A percentile compares a stretch with the other conserved stretches of the same genome.
Conservation (phyloP, 30 jellyfish, hydroid and myxozoan species). For the Morbakka virulenta region DNA sequence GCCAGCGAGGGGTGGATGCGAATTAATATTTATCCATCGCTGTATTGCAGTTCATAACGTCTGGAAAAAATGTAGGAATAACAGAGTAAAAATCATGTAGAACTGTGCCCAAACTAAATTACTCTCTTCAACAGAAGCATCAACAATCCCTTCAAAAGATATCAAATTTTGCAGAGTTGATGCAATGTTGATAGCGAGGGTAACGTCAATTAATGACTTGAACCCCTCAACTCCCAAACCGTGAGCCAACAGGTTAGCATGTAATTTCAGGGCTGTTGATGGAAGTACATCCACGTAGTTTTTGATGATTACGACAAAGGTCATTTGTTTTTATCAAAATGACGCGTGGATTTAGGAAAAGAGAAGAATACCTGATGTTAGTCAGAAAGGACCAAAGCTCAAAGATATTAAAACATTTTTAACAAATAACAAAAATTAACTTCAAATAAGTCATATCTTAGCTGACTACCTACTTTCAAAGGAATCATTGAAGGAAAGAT, state of each 20-base stretch:
- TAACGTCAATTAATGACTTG: too few relatives aligned
- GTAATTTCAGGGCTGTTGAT: slow-evolving; percentile 24
- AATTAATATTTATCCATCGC: too few relatives aligned
- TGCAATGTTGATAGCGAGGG: too few relatives aligned
- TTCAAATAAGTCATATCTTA: slow-evolving; percentile 3
- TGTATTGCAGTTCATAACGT: too few relatives aligned
- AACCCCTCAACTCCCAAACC: slow-evolving; percentile 19
- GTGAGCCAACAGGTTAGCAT: slow-evolving; percentile 41
- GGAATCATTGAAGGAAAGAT: slow-evolving; percentile 24
- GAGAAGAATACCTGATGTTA: slow-evolving; percentile 24
- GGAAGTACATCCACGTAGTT: slow-evolving; percentile 36
- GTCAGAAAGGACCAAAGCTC: too few relatives aligned
- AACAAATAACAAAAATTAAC: slow-evolving; percentile 17
- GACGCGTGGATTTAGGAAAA: slow-evolving; percentile 36
- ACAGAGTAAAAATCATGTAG: too few relatives aligned
- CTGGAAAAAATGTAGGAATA: too few relatives aligned
- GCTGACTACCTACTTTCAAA: slow-evolving; percentile 39
- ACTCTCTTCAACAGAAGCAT: too few relatives aligned
- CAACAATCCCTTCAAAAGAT: too few relatives aligned
- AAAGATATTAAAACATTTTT: not conserved
- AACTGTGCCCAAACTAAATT: too few relatives aligned
- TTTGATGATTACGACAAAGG: slow-evolving; percentile 30
- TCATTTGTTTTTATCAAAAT: slow-evolving; percentile 24
- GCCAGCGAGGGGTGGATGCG: too few relatives aligned
- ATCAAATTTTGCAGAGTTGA: too few relatives aligned